Conservation (phyloP, 2,113 vertebrate genomes). For the Choloepus hoffmanni region DNA sequence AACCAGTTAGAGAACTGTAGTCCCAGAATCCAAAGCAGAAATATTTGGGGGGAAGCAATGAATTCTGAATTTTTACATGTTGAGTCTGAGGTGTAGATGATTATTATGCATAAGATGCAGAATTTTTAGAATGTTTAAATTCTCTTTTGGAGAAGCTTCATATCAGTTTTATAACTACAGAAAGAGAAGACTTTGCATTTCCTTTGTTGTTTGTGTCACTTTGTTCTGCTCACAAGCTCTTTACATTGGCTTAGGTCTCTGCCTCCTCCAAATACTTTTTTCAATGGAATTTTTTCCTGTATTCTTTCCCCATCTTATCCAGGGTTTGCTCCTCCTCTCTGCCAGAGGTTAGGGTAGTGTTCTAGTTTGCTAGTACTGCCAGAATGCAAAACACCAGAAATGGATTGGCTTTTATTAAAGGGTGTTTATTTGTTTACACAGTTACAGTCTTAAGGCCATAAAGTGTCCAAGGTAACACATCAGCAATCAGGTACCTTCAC, state of each 20-base stretch:
- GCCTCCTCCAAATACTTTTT: not conserved
- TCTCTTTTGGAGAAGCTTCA: not conserved
- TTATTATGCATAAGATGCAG: not conserved
- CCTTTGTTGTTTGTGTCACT: not conserved
- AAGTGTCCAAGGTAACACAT: no score
- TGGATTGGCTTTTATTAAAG: no score
- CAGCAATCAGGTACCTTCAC: no score
- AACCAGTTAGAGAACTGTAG: not conserved
- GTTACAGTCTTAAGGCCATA: no score
- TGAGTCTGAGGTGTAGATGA: not conserved
- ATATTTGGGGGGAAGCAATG: not conserved
- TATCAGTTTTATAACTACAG: not conserved
- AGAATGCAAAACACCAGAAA: no score
- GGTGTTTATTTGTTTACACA: no score
- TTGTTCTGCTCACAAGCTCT: not conserved
- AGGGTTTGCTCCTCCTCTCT: not conserved
- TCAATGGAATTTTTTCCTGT: no score
- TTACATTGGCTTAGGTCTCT: not conserved
- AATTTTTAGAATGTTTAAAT: not conserved
- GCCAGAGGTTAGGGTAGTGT: not conserved
- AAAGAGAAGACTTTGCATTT: not conserved
- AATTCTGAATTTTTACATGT: not conserved
- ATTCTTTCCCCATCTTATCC: no score
- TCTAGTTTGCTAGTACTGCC: no score
- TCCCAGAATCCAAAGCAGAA: not conserved